phyloP scores from a whole-genome alignment of 2,888 invertebrate genomes.

The Habrosyne pyritoides region DNA sequence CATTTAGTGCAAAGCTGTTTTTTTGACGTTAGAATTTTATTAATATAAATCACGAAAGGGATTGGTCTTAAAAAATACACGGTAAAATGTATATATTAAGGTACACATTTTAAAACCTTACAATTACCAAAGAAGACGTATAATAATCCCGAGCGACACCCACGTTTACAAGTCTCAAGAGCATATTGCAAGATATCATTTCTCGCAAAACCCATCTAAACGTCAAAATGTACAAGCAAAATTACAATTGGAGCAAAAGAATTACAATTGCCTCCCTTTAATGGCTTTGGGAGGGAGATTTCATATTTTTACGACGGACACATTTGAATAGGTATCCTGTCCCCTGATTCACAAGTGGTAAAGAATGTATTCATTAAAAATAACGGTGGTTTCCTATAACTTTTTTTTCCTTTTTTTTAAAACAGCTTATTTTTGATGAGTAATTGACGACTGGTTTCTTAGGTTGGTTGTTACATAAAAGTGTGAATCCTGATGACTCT shows the following conservation, averaged over 20 bases:
- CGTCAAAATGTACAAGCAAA: slow-evolving; percentile 63
- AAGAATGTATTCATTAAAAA: slow-evolving; percentile 73
- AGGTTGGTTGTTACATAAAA: too few relatives aligned
- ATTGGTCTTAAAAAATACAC: too few relatives aligned
- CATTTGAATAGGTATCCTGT: slow-evolving; percentile 63
- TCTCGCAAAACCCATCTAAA: slow-evolving; percentile 56
- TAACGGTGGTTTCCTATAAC: slow-evolving; percentile 66
- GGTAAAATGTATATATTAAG: too few relatives aligned
- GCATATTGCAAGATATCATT: slow-evolving; percentile 27
- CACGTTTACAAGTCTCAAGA: slow-evolving; percentile 11
- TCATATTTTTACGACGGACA: slow-evolving; percentile 65
- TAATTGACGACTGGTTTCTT: too few relatives aligned
- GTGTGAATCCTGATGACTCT: too few relatives aligned
- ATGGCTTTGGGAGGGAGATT: slow-evolving; percentile 54
- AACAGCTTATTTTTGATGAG: too few relatives aligned
- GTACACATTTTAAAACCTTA: not conserved
- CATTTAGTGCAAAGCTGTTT: too few relatives aligned
- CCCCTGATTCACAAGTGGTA: slow-evolving; percentile 53
- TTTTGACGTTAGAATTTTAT: too few relatives aligned
- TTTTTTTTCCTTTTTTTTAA: slow-evolving; percentile 24
- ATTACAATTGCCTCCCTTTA: slow-evolving; percentile 71
- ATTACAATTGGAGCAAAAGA: slow-evolving; percentile 65
- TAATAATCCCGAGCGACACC: slow-evolving; percentile 11
- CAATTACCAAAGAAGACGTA: not conserved
- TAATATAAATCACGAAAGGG: not conserved